Evolutionary conservation across 37 sponge, comb jelly and placozoan species (phyloP), one percentile per base, ranked within the genome.

Genomic region (Theonella swinhoei): DNA sequence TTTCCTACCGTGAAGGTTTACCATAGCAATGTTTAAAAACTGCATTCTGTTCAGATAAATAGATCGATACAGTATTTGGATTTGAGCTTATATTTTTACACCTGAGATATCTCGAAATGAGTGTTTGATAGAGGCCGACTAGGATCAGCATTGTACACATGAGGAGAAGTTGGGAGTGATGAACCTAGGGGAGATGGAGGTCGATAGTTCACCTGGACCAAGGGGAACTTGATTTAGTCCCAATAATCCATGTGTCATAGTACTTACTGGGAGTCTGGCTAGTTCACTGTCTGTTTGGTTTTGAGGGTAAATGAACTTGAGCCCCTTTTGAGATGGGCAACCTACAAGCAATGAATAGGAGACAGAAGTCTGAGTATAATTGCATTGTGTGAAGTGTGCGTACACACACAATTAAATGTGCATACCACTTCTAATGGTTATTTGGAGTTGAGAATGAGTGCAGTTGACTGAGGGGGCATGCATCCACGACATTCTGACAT

Each of bases 101-200:
- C 81, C 72, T 74, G 35, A 14, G 81, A 80, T 64, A 47, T n/a
- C 7, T 40, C 17, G 24, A 58, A 75, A 11, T 35, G 65, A 32
- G 28, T 67, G 3, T 70, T 72, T 29, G 29, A 70, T 14, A 86
- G 43, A 14, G 81, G 76, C 30, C 32, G 39, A 20, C 60, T 58
- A 14, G 88, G 88, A 42, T 88, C 88, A 38, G 64, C 88, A 69
- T 88, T 80, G 63, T 88, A 88, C 42, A 81, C 71, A 36, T 88
- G 82, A 64, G 82, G 70, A 39, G 88, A 81, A 24, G 62, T 17
- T n/a, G 76, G 35, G 37, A 88, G 67, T 31, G 79, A 42, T 0
- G 22, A 28, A 9, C 88, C 88, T 33, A 88, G 40, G 9, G 17
- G 0, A 54, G 88, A 88, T 1, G 82, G 82, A 38, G 88, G 88